A percentile compares a stretch with the other conserved stretches of the same genome.
These are phyloP conservation scores for Eunapius fragilis DNA, from an alignment of 37 sponge, comb jelly and placozoan genomes.

Conservation along the genomic window DNA sequence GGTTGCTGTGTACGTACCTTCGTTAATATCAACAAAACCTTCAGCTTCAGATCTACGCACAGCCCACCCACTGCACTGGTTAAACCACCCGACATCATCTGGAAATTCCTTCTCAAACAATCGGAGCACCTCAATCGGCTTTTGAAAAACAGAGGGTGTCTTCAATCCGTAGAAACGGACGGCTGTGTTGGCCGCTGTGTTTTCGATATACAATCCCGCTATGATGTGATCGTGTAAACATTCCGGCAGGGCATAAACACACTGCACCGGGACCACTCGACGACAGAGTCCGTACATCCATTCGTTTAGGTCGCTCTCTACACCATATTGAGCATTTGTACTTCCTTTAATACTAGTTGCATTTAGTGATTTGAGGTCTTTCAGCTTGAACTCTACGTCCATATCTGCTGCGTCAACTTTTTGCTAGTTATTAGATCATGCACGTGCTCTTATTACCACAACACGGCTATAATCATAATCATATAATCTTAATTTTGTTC, in stretches of 20 bases:
- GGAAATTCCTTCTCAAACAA: background rate
- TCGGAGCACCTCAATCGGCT: background rate
- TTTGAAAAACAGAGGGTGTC: background rate
- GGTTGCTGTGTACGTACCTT: background rate
- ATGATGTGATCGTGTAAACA: background rate
- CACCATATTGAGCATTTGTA: background rate
- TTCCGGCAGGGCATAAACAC: background rate
- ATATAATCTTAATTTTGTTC: too few species aligned
- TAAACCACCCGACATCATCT: background rate
- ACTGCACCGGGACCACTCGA: background rate
- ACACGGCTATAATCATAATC: too few species aligned
- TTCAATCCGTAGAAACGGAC: background rate
- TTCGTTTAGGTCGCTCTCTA: background rate
- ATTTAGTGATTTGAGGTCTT: background rate
- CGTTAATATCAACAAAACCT: background rate
- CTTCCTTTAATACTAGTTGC: background rate
- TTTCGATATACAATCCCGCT: background rate
- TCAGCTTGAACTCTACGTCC: background rate
- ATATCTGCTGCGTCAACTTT: too few species aligned
- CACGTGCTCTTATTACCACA: too few species aligned
- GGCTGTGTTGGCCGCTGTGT: background rate
- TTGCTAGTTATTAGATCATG: too few species aligned
- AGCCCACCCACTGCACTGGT: background rate
- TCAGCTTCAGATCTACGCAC: background rate
- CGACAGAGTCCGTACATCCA: background rate